Evolutionary conservation across 2,113 vertebrate genomes (phyloP), one percentile per base, ranked within the genome.

Genomic region (Tetraodon nigroviridis): DNA sequence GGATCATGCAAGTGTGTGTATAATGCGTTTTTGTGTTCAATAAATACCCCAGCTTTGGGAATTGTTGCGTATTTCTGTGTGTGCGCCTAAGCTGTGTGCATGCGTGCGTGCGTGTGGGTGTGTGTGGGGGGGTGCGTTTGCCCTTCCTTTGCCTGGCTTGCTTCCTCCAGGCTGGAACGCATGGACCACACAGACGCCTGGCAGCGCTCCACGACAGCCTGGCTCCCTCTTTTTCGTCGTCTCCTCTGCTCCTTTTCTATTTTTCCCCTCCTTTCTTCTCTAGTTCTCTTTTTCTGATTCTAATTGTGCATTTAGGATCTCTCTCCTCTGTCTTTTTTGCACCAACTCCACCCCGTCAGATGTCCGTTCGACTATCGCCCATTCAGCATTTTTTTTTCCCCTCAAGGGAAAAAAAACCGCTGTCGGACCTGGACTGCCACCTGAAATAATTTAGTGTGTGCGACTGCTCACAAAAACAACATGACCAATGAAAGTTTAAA

Each of bases 151-250:
- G 83, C 87, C 85, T 88, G 89, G 86, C 85, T 85, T 83, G 82
- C 81, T 86, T 88, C 83, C 86, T 89, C 78, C 82, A 69, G 82
- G 84, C 85, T 88, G 85, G 89, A 89, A 90, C 80, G 83, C 80
- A 80, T 78, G 85, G 91, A 92, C 89, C 91, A 91, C 90, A 91
- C 89, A 91, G 89, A 88, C 75, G 84, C 75, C 89, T 92, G 91
- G 90, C 90, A 87, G 73, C 15, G 57, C 82, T 90, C 89, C 90
- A 92, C 82, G 64, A 76, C 84, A 81, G 84, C 85, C 80, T 83
- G 86, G 87, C 84, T 87, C 84, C 80, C 75, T 61, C 73, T 76
- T 72, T 71, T 78, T 58, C 77, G 52, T 51, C 27, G 72, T 79
- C 71, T 77, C 69, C 63, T 55, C 68, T 64, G 69, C 48, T 50